A percentile compares a stretch with the other conserved stretches of the same genome.
phyloP scores from a whole-genome alignment of 2,113 vertebrate species.

The Otocyon megalotis region DNA sequence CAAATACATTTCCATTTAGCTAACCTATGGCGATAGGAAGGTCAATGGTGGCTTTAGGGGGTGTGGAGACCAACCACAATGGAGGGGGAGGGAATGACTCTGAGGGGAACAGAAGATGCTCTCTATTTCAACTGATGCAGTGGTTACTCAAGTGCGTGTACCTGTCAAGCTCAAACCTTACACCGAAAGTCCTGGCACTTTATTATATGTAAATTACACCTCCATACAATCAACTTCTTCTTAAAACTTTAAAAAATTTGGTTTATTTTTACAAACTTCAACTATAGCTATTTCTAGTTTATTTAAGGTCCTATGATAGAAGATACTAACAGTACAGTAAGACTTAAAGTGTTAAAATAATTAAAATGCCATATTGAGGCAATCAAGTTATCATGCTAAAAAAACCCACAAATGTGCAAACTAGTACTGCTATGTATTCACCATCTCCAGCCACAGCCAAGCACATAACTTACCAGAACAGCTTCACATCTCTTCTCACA shows the following conservation, averaged over 20 bases:
- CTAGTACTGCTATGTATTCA: fast-evolving
- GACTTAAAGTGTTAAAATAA: neutral
- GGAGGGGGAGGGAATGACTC: neutral
- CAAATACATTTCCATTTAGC: neutral
- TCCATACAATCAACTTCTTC: neutral
- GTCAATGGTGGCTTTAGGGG: neutral
- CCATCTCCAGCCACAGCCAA: neutral
- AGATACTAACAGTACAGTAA: neutral
- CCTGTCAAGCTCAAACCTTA: neutral
- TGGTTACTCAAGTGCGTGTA: neutral
- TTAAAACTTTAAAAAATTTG: neutral
- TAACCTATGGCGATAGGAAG: fast-evolving
- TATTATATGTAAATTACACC: neutral
- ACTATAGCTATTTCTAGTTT: neutral
- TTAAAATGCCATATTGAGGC: neutral
- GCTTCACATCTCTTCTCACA: neutral
- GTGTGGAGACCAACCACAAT: neutral
- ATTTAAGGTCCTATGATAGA: neutral
- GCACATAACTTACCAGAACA: fast-evolving
- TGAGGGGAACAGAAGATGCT: neutral
- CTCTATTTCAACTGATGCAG: neutral
- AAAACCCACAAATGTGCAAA: neutral
- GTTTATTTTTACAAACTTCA: neutral
- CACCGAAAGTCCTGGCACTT: neutral
- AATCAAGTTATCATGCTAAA: neutral